Base-by-base conservation (phyloP, 2,888 invertebrate species). In the Orthosia gracilis region DNA sequence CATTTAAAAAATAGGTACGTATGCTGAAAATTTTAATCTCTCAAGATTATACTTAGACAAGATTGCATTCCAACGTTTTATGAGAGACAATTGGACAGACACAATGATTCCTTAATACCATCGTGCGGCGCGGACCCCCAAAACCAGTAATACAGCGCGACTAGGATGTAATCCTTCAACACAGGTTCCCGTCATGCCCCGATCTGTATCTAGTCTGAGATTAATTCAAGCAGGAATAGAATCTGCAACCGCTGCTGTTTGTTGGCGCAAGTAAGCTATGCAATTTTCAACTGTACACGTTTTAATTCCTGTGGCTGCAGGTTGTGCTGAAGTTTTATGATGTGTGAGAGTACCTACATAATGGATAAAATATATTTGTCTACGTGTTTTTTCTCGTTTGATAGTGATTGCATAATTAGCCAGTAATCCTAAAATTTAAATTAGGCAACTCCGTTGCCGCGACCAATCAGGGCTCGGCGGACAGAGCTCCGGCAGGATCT, bases 131-230 rank as follows among this genome's bases (percentile, higher is more conserved):
- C 23, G 57, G 63, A 63, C 0, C 62, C 57, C 67, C 4, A 78
- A 78, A 67, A 77, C 17, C 77, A 73, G 67, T 80, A 64, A 69
- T 59, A 73, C 40, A 57, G 50, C 49, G 40, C 15, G 62, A 59
- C 69, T 68, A 79, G 71, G 66, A 59, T 80, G 84, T 85, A 85
- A 85, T 85, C 85, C 85, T 74, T 63, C 55, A 67, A 50, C 72
- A 59, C 63, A 66, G 73, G 72, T 58, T 50, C 12, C 49, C 23
- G 71, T 80, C 85, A 85, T 82, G 85, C 84, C 55, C 82, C 77
- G 80, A 73, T 81, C 69, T 73, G 67, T 76, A 63, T 59, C 73
- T 73, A 71, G 79, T 63, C 72, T 73, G 59, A 71, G 79, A 85
- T 85, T 85, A 83, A 76, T 80, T 69, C 73, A 66, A 47, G 54